Evolutionary conservation across 2,888 invertebrate genomes (phyloP).

Genomic region (Patella pellucida): DNA sequence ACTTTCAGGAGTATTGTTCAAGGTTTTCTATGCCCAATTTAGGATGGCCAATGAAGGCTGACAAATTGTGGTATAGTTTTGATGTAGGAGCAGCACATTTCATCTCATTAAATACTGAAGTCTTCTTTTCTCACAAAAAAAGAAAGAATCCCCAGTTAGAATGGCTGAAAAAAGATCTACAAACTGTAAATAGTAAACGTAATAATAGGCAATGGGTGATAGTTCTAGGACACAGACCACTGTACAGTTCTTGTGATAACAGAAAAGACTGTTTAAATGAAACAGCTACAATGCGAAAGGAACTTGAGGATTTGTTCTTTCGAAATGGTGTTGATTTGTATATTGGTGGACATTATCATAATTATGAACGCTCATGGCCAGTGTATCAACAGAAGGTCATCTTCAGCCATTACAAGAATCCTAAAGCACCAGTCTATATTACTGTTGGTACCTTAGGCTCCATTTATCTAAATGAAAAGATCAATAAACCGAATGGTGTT

Average conservation of each 20-base stretch:
- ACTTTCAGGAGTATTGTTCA: conserved; percentile 54
- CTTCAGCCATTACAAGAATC: conserved; percentile 51
- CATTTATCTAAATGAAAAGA: conserved; percentile 45
- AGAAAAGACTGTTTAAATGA: conserved; percentile 58
- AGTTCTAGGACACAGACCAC: conserved; percentile 67
- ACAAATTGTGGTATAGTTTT: conserved; percentile 67
- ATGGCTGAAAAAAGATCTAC: conserved; percentile 59
- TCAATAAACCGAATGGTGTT: conserved; percentile 38
- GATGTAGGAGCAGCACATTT: conserved; percentile 65
- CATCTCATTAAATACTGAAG: conserved; percentile 56
- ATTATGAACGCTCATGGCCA: conserved; percentile 65
- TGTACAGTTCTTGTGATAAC: conserved; percentile 64
- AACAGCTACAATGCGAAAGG: conserved; percentile 44
- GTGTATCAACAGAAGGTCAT: conserved; percentile 53
- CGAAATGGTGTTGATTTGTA: conserved; percentile 61
- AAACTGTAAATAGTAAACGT: conserved; percentile 53
- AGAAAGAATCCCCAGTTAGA: conserved; percentile 74
- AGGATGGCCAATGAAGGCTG: conserved; percentile 61
- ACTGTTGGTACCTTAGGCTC: conserved; percentile 57
- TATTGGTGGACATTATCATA: conserved; percentile 60
- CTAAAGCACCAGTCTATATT: conserved; percentile 58
- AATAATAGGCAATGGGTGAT: conserved; percentile 66
- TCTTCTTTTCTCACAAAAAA: conserved; percentile 72
- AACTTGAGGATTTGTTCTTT: conserved; percentile 59
- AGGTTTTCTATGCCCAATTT: conserved; percentile 61